Evolutionary conservation across 2,888 invertebrate species (phyloP).

Genomic region (Pristionchus fissidentatus): DNA sequence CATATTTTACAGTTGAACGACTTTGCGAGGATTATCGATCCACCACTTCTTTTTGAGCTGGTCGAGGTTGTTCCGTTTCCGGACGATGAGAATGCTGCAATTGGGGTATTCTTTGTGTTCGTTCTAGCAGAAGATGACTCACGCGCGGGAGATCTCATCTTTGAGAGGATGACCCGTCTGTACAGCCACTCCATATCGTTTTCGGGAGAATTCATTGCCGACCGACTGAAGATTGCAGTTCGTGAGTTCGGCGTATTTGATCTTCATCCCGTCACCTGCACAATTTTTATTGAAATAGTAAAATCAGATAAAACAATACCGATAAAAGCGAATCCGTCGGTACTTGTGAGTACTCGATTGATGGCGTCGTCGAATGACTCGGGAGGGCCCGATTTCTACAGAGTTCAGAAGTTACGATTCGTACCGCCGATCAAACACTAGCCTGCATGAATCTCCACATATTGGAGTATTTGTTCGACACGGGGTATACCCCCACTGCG

Average conservation of each 20-base stretch:
- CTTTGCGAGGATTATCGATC: constrained; percentile 87
- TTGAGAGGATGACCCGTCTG: constrained; percentile 81
- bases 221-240: constrained; percentile 92
- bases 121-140: constrained; percentile 6
- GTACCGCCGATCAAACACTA: neutral
- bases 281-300: neutral
- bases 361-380: constrained; percentile 86
- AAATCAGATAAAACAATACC: constrained; percentile 78
- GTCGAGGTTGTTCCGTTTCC: constrained; percentile 93
- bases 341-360: constrained; percentile 80
- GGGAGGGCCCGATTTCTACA: constrained; percentile 85
- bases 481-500: constrained; percentile 98
- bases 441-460: constrained; percentile 85
- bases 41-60: constrained; percentile 96
- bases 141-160: constrained; percentile 67
- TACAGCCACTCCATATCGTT: constrained; percentile 96
- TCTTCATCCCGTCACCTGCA: constrained; percentile 90
- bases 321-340: constrained; percentile 89
- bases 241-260: constrained; percentile 86
- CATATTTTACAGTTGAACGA: constrained; percentile 85
- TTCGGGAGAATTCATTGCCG: constrained; percentile 95
- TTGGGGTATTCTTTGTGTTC: neutral
- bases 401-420: neutral
- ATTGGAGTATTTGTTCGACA: constrained; percentile 97
- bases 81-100: constrained; percentile 87